These are phyloP conservation scores for Leptobrachium leishanense DNA, from an alignment of 2,113 vertebrate genomes.

Conservation along the genomic window DNA sequence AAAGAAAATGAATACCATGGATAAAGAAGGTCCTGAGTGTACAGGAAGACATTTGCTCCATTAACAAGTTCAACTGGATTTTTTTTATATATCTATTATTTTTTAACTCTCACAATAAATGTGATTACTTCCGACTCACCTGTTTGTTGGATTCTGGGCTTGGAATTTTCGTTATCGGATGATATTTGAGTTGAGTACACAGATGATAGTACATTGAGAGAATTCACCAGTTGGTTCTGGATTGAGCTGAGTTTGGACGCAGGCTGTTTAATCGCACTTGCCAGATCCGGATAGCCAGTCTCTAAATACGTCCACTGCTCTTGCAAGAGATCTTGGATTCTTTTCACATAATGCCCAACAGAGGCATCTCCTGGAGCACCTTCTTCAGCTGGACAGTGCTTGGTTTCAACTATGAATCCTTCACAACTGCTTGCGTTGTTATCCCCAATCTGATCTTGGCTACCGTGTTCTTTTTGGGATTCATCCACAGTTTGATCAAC, in stretches of 20 bases:
- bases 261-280: conserved; percentile 75
- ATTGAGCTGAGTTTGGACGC: conserved; percentile 96
- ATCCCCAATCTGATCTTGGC: not conserved
- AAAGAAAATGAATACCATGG: conserved; percentile 18
- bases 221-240: conserved; percentile 92
- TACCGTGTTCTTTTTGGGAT: not conserved
- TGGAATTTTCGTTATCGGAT: conserved; percentile 56
- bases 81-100: conserved; percentile 2
- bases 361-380: conserved; percentile 69
- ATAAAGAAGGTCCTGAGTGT: not conserved
- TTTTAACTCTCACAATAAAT: not conserved
- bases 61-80: not conserved
- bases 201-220: conserved; percentile 89
- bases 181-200: conserved; percentile 81
- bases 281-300: conserved; percentile 79
- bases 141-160: conserved; percentile 60
- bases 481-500: not conserved
- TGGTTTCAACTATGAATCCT: conserved; percentile 4
- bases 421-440: not conserved
- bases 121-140: conserved; percentile 61
- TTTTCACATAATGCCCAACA: conserved; percentile 88
- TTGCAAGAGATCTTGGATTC: conserved; percentile 90
- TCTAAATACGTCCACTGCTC: conserved; percentile 95
- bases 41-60: too few species aligned
- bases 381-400: conserved; percentile 49